These are phyloP conservation scores for Stomatorhinus ivindoensis DNA, from an alignment of 2,113 vertebrate species.

Conservation along the genomic window DNA sequence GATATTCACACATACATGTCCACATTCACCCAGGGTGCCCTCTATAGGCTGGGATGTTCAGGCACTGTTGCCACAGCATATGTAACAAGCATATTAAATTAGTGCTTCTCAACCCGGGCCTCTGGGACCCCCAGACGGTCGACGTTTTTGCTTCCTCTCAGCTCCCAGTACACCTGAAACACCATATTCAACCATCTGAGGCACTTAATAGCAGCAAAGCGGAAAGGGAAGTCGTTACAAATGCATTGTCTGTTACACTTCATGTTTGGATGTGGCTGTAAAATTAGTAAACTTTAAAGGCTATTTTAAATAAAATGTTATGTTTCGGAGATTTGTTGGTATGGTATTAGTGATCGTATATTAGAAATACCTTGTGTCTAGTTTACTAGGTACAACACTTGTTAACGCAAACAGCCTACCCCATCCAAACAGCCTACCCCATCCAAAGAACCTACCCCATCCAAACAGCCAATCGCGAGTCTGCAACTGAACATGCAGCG, in stretches of 20 bases:
- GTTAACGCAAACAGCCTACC: background rate
- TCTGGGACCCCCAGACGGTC: background rate
- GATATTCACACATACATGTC: slow-evolving; percentile 17
- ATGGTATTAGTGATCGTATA: background rate
- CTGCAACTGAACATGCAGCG: background rate
- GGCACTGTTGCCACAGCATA: background rate
- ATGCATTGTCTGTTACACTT: background rate
- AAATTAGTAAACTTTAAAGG: background rate
- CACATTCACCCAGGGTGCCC: slow-evolving; percentile 12
- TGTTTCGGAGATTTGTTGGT: background rate
- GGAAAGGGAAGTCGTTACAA: background rate
- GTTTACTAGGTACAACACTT: background rate
- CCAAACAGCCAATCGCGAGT: background rate
- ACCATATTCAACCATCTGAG: background rate
- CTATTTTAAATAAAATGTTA: background rate
- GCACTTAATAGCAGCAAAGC: no score
- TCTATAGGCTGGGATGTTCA: background rate
- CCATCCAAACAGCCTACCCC: background rate
- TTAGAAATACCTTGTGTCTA: background rate
- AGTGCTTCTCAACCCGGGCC: background rate
- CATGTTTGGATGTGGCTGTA: background rate
- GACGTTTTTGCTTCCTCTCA: background rate
- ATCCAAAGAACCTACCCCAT: background rate
- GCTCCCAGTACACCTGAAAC: background rate
- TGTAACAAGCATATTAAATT: background rate